A percentile compares a stretch with the other conserved stretches of the same genome.
Conservation (phyloP, 2,797 vertebrate species). For the Rousettus madagascariensis region DNA sequence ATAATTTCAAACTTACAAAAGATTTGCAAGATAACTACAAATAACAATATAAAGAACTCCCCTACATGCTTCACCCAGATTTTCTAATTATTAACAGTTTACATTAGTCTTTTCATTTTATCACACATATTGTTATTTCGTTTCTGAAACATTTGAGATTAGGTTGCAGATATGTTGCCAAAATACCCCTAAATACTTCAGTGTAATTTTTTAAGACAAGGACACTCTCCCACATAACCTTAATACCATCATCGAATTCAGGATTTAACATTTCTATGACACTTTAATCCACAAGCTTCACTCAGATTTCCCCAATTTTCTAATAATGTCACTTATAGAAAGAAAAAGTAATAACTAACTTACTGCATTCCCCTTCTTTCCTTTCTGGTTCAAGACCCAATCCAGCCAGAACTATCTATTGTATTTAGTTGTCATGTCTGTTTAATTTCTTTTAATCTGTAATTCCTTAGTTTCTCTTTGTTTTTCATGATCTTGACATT, state of each 20-base stretch:
- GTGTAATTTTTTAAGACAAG: not conserved
- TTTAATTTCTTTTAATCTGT: not conserved
- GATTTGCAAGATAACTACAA: not conserved
- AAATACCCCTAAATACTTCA: not conserved
- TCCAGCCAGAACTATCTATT: not conserved
- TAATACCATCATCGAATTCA: not conserved
- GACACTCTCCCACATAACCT: not conserved
- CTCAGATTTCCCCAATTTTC: not conserved
- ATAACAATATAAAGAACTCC: not conserved
- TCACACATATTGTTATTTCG: not conserved
- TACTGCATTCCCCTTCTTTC: not conserved
- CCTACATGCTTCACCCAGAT: not conserved
- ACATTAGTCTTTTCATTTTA: not conserved
- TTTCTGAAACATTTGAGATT: conserved; percentile 5
- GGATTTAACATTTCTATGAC: not conserved
- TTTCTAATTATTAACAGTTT: not conserved
- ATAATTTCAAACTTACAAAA: not conserved
- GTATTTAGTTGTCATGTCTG: not conserved
- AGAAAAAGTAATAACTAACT: not conserved
- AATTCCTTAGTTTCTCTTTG: not conserved
- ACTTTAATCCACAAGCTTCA: not conserved
- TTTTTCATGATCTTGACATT: not conserved
- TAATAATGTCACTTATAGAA: not conserved
- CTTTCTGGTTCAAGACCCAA: not conserved
- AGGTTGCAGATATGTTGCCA: not conserved